These are phyloP conservation scores for Crenichthys baileyi DNA, from an alignment of 2,797 vertebrate genomes.

Conservation along the genomic window DNA sequence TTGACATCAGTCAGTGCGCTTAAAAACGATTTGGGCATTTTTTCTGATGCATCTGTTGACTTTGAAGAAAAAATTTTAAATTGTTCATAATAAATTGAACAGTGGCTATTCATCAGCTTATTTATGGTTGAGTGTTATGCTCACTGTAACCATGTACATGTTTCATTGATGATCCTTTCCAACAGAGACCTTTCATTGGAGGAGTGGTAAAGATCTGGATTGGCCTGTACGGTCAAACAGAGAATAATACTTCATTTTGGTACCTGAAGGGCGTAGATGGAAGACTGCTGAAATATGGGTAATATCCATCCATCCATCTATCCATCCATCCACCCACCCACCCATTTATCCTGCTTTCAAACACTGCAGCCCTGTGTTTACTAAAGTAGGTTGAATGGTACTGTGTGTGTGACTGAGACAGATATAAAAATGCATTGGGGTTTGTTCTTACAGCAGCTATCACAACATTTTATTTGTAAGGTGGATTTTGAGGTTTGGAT, in stretches of 20 bases:
- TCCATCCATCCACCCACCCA: too few relatives aligned
- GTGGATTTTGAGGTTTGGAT: background rate
- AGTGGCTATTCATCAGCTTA: background rate
- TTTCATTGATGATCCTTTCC: background rate
- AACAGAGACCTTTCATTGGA: background rate
- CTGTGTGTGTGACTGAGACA: background rate
- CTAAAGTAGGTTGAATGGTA: too few relatives aligned
- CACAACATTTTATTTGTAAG: background rate
- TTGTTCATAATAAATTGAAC: background rate
- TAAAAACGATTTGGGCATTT: background rate
- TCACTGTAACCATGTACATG: background rate
- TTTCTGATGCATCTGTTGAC: background rate
- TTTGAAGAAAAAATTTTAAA: background rate
- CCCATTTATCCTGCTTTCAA: too few relatives aligned
- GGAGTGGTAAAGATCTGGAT: constrained; percentile 1
- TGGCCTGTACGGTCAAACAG: background rate
- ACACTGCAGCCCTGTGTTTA: too few relatives aligned
- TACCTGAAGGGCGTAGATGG: background rate
- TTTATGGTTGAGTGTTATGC: background rate
- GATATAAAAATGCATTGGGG: too few relatives aligned
- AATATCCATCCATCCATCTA: background rate
- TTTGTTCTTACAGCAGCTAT: too few relatives aligned
- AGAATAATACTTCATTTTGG: background rate
- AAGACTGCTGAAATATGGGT: background rate
- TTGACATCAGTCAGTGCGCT: background rate